Evolutionary conservation across 2,113 vertebrate genomes (phyloP).

Genomic region (Lasiurus borealis): DNA sequence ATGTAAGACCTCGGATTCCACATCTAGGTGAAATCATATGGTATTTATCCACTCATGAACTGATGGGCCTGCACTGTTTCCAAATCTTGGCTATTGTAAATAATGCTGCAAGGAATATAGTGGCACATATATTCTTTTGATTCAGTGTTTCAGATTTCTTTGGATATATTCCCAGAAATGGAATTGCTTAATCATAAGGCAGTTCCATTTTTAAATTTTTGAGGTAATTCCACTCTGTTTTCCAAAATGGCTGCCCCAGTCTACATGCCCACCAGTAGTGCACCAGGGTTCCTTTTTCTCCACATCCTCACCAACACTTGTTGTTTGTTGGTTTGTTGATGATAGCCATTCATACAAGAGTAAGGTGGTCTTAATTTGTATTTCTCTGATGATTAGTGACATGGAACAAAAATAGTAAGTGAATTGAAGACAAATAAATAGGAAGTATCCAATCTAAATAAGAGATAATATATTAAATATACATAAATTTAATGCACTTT

Average conservation of each 20-base stretch:
- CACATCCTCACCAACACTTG: background rate
- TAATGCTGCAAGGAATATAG: background rate
- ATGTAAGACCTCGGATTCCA: background rate
- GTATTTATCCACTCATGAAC: background rate
- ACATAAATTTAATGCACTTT: background rate
- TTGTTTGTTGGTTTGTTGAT: background rate
- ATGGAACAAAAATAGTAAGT: background rate
- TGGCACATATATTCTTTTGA: background rate
- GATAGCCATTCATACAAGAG: background rate
- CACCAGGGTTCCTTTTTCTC: background rate
- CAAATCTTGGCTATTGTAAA: background rate
- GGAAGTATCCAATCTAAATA: background rate
- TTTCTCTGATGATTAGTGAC: background rate
- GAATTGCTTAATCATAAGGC: too few relatives aligned
- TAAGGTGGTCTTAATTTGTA: background rate
- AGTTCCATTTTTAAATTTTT: background rate
- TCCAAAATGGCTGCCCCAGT: background rate
- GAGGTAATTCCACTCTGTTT: background rate
- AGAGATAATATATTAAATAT: background rate
- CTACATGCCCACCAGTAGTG: background rate
- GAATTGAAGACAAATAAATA: background rate
- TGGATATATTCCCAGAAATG: background rate
- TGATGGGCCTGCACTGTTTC: background rate
- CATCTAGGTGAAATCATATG: background rate
- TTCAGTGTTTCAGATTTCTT: background rate